phyloP scores from a whole-genome alignment of 2,113 vertebrate genomes.

The human region GRCh38 chr17:54926501-54927000 shows the following conservation, averaged over 20 bases:
- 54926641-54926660: neutral
- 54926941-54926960: neutral
- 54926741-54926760: neutral
- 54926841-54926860: neutral
- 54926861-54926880: neutral
- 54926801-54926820: neutral
- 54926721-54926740: neutral
- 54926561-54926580: neutral
- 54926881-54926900: neutral
- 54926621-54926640: neutral
- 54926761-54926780: neutral
- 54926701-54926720: neutral
- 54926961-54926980: neutral
- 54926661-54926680: neutral
- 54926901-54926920: neutral
- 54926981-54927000: neutral
- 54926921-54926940: neutral
- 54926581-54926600: neutral
- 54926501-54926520: neutral
- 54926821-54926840: neutral
- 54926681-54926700: neutral
- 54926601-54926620: neutral
- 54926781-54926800: neutral
- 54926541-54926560: neutral
- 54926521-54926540: neutral